Evolutionary conservation across 2,888 invertebrate genomes (phyloP).

Genomic region (Drosophila longiperda): DNA sequence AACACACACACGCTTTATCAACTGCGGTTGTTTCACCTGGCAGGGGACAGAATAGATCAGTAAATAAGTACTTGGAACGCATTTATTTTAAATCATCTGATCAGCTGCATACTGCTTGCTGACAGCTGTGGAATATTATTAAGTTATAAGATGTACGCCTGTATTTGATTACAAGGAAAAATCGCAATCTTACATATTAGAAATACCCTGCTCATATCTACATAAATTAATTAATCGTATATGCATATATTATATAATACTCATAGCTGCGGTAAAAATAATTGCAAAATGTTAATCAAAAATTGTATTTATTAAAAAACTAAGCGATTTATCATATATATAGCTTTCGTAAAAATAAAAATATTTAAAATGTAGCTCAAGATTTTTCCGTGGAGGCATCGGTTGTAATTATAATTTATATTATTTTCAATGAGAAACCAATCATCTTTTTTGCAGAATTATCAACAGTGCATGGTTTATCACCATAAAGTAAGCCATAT

Average conservation of each 20-base stretch:
- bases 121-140: background rate
- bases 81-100: slow-evolving; percentile 6
- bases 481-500: background rate
- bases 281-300: too few species aligned
- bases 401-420: too few species aligned
- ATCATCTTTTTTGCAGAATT: background rate
- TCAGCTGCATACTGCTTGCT: slow-evolving; percentile 5
- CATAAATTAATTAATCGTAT: background rate
- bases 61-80: slow-evolving; percentile 6
- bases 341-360: background rate
- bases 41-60: background rate
- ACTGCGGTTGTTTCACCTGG: slow-evolving; percentile 2
- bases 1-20: slow-evolving; percentile 4
- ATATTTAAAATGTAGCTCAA: background rate
- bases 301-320: too few species aligned
- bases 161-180: background rate
- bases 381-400: too few species aligned
- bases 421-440: background rate
- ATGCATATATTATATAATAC: too few species aligned
- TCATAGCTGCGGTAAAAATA: too few species aligned
- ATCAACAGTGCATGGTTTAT: background rate
- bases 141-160: background rate
- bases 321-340: background rate
- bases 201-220: background rate
- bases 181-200: background rate